These are phyloP conservation scores for Neoascia interrupta DNA, from an alignment of 2,888 invertebrate species.

Conservation along the genomic window DNA sequence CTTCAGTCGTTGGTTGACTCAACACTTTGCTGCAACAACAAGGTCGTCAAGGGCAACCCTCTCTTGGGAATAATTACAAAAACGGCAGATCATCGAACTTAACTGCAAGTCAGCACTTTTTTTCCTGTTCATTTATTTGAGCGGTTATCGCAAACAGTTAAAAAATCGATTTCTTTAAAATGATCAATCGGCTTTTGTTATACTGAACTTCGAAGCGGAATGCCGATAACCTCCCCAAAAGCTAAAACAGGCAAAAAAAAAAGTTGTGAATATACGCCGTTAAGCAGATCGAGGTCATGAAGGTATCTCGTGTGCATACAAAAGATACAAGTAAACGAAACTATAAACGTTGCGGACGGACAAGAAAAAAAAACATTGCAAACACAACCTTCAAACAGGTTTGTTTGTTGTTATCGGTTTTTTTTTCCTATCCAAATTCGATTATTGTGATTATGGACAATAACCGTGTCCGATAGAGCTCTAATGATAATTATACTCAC, in stretches of 20 bases:
- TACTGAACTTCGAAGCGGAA: constrained; percentile 32
- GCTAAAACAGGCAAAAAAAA: constrained; percentile 14
- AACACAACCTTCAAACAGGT: constrained; percentile 27
- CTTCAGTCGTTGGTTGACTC: constrained; percentile 2
- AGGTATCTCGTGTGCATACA: constrained; percentile 18
- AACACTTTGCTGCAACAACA: neutral
- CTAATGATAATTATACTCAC: constrained; percentile 1
- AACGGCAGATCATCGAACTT: constrained; percentile 47
- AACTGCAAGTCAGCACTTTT: too few relatives aligned
- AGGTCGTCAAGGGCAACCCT: constrained; percentile 10
- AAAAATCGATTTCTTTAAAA: too few relatives aligned
- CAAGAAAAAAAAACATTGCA: constrained; percentile 6
- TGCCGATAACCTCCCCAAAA: constrained; percentile 34
- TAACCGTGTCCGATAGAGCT: constrained; percentile 2
- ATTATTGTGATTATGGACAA: too few relatives aligned
- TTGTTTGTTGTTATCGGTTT: too few relatives aligned
- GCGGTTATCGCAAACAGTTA: too few relatives aligned
- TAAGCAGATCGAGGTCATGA: constrained; percentile 46
- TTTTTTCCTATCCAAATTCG: too few relatives aligned
- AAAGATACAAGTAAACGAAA: too few relatives aligned
- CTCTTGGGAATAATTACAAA: too few relatives aligned
- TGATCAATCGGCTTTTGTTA: constrained; percentile 11
- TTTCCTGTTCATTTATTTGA: too few relatives aligned
- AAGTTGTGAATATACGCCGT: neutral
- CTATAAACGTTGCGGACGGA: too few relatives aligned